phyloP scores from a whole-genome alignment of 2,888 invertebrate species.

The Steinernema hermaphroditum region DNA sequence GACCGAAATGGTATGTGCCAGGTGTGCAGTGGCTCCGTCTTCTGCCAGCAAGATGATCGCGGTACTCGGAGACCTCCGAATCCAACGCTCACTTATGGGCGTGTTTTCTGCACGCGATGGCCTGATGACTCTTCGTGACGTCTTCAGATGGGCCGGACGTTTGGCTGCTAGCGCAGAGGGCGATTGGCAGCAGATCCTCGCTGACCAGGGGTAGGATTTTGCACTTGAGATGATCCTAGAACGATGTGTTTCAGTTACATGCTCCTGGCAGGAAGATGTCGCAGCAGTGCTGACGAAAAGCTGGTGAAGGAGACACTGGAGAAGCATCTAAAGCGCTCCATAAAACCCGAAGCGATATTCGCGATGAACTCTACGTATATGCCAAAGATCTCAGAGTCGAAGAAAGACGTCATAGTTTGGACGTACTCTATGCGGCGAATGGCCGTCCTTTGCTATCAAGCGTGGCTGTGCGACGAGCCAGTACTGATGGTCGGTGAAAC shows the following conservation, averaged over 20 bases:
- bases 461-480: conserved; percentile 87
- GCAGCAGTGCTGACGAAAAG: conserved; percentile 79
- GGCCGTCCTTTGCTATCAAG: conserved; percentile 72
- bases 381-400: conserved; percentile 44
- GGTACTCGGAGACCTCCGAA: conserved; percentile 52
- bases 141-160: conserved; percentile 60
- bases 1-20: conserved; percentile 70
- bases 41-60: conserved; percentile 60
- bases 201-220: conserved; percentile 77
- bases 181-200: conserved; percentile 77
- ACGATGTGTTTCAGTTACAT: conserved; percentile 74
- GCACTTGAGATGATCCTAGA: neutral
- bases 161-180: conserved; percentile 37
- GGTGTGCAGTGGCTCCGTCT: conserved; percentile 53
- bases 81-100: conserved; percentile 49
- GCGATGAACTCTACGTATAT: conserved; percentile 56
- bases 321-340: conserved; percentile 76
- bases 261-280: conserved; percentile 86
- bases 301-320: conserved; percentile 78
- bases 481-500: conserved; percentile 94
- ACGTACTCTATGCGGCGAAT: conserved; percentile 83
- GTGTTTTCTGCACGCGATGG: conserved; percentile 60
- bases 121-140: conserved; percentile 61
- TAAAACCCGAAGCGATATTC: conserved; percentile 50
- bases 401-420: conserved; percentile 85